Base-by-base conservation (phyloP, 2,797 vertebrate genomes). In the Neosalanx taihuensis region DNA sequence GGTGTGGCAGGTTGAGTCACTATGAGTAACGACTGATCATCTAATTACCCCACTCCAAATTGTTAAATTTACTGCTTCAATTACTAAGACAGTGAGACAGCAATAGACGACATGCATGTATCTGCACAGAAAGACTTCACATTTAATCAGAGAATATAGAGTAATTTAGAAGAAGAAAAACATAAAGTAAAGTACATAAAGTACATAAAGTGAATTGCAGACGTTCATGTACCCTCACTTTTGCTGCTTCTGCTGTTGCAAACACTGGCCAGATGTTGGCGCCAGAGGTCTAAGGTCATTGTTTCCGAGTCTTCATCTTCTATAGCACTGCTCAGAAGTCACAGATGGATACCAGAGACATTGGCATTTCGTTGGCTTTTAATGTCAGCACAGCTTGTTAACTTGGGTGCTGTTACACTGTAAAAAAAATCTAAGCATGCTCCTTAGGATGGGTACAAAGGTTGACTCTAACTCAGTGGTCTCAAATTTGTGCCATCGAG, bases 221-320 rank as follows among this genome's bases (percentile, higher is more conserved):
- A 18, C 33, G 37, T 29, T 26, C n/a, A 23, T 15, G n/a, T 31
- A 23, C 17, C 9, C 13, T 6, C 29, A 20, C 66, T 23, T 56
- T 4, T 33, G n/a, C 29, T 71, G 56, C 37, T 49, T 12, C 30
- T 56, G 81, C 79, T 30, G 71, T 84, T 81, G 51, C 57, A 56
- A 0, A 20, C 35, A n/a, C 70, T 63, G 58, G 71, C 84, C 90
- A 88, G 72, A 87, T 86, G 89, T 91, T 81, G 68, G 85, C 83
- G 91, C 90, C 81, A 91, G 86, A 91, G 81, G 86, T 88, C 89
- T 85, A 56, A 83, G 78, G 49, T 76, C 83, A 84, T 63, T 41
- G n/a, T 4, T 56, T 30, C 56, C 53, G 7, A 7, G 49, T 46
- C 33, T 46, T 46, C 10, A 46, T 46, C 41, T 12, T 46, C 41